Conservation (phyloP, 1,140 invertebrate species). For the Hyles vespertilio region DNA sequence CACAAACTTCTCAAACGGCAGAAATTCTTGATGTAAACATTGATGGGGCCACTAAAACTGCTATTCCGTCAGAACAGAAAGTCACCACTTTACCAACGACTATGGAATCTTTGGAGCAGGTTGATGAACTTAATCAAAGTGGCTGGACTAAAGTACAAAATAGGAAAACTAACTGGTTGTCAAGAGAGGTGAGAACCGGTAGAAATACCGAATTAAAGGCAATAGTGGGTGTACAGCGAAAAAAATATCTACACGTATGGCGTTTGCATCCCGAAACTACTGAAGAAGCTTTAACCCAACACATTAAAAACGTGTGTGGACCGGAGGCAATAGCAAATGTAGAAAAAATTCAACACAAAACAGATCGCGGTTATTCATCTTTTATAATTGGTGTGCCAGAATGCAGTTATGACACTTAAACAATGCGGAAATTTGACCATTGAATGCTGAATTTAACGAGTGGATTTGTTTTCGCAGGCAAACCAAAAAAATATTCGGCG, state of each 20-base stretch:
- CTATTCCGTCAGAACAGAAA: no score
- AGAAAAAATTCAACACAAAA: constrained; percentile 9
- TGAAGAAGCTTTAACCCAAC: not conserved
- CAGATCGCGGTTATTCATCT: not conserved
- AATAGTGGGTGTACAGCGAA: not conserved
- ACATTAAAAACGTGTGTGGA: not conserved
- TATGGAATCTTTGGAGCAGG: not conserved
- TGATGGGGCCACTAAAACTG: no score
- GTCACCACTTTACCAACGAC: not conserved
- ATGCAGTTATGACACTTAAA: not conserved
- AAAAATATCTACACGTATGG: constrained; percentile 3
- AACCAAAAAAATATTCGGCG: constrained; percentile 1
- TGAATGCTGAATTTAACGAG: constrained; percentile 3
- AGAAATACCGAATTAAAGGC: not conserved
- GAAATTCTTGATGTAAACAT: no score
- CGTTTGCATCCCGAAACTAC: not conserved
- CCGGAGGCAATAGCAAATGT: not conserved
- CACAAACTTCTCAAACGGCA: no score
- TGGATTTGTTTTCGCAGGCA: constrained; percentile 7
- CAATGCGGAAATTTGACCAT: not conserved
- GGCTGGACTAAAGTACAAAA: not conserved
- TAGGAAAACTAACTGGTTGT: not conserved
- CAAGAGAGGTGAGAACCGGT: not conserved
- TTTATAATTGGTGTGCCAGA: constrained; percentile 5
- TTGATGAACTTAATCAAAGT: not conserved